Evolutionary conservation across 2,888 invertebrate genomes (phyloP), one percentile per base, ranked within the genome.

Genomic region (Caenorhabditis uteleia): DNA sequence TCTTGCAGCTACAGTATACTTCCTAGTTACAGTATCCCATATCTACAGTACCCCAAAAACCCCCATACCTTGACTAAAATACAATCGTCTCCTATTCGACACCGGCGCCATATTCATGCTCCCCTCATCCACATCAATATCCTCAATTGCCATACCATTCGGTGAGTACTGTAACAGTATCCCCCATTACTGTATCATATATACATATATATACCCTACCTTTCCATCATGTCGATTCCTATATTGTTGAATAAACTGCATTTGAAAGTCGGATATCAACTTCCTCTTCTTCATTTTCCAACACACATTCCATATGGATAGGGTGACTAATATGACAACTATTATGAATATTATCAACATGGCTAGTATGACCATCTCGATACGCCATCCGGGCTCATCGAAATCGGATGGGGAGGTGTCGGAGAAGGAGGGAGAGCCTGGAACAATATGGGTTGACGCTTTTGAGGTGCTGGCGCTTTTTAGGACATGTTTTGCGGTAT

Each of bases 181-280:
- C 10, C 27, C 29, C 12, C 27, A n/a, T 33, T 53, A 53, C 34
- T 21, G 33, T 33, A 21, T 5, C 14, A 23, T n/a, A 26, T 12
- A 14, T 39, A 14, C 2, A 26, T 25, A n/a, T 25, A 25, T 39
- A 25, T 56, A 26, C 26, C 27, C 23, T 46, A 61, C 51, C 31
- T 62, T 39, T 36, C 44, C 43, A 23, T 68, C 39, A 31, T 65
- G 67, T 23, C 56, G 54, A 36, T 77, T 65, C 40, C 54, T 39
- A 45, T 67, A 59, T 34, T 77, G 72, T 33, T 78, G 74, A 29
- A 80, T 59, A 34, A 79, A 77, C 48, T 82, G 81, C 64, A 79
- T 54, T 49, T 82, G 82, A 18, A 83, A 77, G 12, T 76, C 68
- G 16, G 72, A 70, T 8, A 80, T 74, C 39, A 83, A 60, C 42